A percentile compares a stretch with the other conserved stretches of the same genome.
Evolutionary conservation across 2,113 vertebrate genomes (phyloP).

Genomic region (Nyctereutes procyonoides): DNA sequence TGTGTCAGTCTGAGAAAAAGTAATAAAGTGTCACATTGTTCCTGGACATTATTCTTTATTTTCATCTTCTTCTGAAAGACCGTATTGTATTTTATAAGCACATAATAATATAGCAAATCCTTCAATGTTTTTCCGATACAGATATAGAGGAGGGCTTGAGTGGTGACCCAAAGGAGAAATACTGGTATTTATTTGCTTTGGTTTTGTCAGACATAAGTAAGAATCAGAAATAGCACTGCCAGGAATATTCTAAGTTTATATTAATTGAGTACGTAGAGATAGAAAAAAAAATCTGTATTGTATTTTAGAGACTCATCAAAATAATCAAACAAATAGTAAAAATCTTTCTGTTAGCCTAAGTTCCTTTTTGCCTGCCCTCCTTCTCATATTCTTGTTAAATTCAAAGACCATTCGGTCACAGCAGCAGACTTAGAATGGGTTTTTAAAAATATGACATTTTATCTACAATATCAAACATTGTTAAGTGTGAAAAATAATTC

Average conservation of each 20-base stretch:
- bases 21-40: neutral
- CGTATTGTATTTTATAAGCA: neutral
- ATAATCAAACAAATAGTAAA: constrained; percentile 1
- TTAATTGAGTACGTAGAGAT: neutral
- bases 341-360: neutral
- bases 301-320: neutral
- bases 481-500: constrained; percentile 64
- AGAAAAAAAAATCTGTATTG: neutral
- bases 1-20: neutral
- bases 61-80: neutral
- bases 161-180: neutral
- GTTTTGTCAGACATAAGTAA: neutral
- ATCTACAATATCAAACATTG: constrained; percentile 71
- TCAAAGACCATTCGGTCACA: constrained; percentile 47
- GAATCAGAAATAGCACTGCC: neutral
- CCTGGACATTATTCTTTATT: neutral
- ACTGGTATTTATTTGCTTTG: neutral
- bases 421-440: neutral
- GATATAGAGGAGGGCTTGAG: neutral
- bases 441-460: constrained; percentile 67
- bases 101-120: neutral
- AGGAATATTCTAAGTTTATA: neutral
- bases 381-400: constrained; percentile 27
- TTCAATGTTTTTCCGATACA: neutral
- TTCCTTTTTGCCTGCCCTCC: neutral